Conservation (phyloP, 92 coral and sea anemone genomes). For the Siderastrea radians region DNA sequence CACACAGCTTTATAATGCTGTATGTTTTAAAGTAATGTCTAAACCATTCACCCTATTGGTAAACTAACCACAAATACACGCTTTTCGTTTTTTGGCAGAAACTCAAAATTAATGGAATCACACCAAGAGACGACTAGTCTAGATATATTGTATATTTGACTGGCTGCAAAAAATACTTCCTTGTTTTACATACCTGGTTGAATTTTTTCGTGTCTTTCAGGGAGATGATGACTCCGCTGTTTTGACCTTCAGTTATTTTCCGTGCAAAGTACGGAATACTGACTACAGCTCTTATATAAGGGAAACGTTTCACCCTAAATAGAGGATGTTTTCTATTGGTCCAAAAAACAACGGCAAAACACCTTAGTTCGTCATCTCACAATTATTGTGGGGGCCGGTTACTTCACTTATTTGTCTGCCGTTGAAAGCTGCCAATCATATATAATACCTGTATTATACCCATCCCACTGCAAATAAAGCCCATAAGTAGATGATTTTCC, state of each 20-base stretch:
- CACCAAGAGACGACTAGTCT: not conserved
- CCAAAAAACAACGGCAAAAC: not conserved
- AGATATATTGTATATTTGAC: not conserved
- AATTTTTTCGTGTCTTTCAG: not conserved
- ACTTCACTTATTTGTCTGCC: not conserved
- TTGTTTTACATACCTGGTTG: not conserved
- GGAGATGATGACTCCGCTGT: not conserved
- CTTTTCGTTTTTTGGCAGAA: not conserved
- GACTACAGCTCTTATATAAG: not conserved
- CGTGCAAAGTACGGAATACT: not conserved
- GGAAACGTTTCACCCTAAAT: not conserved
- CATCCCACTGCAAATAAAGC: constrained; percentile 22
- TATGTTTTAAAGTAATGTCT: too few relatives aligned
- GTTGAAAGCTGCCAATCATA: constrained; percentile 31
- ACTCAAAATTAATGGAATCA: not conserved
- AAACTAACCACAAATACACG: not conserved
- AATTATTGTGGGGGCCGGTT: constrained; percentile 6
- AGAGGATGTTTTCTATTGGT: constrained; percentile 19
- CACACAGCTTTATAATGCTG: not conserved
- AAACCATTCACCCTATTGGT: too few relatives aligned
- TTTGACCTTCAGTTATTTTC: not conserved
- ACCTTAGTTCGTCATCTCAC: not conserved
- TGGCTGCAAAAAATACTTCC: not conserved
- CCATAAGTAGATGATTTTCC: constrained; percentile 5
- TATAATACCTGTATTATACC: constrained; percentile 17